Evolutionary conservation across 1,140 invertebrate genomes (phyloP), one percentile per base, ranked within the genome.

Genomic region (Caenorhabditis inopinata): DNA sequence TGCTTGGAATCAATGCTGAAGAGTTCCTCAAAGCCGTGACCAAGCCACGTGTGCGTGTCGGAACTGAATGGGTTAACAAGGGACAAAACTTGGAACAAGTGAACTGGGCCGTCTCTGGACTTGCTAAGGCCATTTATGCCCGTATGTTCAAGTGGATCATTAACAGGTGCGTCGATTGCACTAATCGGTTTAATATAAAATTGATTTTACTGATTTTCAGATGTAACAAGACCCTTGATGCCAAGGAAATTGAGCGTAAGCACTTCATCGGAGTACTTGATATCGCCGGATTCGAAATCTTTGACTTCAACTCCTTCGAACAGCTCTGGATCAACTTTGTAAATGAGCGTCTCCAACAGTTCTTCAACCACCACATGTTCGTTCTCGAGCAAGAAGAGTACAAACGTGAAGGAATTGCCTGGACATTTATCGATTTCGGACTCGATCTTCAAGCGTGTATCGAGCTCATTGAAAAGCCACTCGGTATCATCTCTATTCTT

Each of bases 251-350:
- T 62, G 85, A 89, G 79, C 85, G 88, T 29, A 49, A 53, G 14
- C 62, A 83, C 83, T 88, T 86, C 84, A 92, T 92, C 85, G 92
- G 97, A 95, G 97, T 99, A 91, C 93, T 99, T 92, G 97, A 99
- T 94, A 99, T 99, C 92, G 96, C 96, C 91, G 96, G 96, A 92
- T 99, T 99, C 91, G 97, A 99, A 92, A 98, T 98, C 92, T 98
- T 99, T 92, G 96, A 98, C 95, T 97, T 91, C 93, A 98, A 98
- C 92, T 94, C 95, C 91, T 98, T 99, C 92, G 96, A 99, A 92
- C 97, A 99, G 91, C 93, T 99, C 90, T 99, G 96, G 92, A 99
- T 99, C 93, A 99, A 99, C 93, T 99, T 98, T 92, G 98, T 97
- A 91, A 99, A 99, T 91, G 96, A 99, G 92, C 96, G 97, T 91